These are phyloP conservation scores for Montipora sp. DNA, from an alignment of 64 coral and sea anemone genomes.

Conservation along the genomic window DNA sequence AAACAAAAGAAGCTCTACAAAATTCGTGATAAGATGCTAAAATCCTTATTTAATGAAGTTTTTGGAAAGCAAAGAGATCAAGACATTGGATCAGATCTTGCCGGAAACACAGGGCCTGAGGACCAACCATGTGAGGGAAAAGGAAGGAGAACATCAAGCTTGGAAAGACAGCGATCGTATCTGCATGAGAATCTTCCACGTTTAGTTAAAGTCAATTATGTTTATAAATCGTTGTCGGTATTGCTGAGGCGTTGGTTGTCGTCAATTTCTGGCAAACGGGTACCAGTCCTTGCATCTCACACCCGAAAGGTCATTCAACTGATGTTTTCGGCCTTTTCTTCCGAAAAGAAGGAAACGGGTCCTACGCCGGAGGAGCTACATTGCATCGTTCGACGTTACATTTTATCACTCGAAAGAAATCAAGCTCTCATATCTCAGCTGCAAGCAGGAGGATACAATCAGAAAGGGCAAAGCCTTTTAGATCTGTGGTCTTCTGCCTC, in stretches of 20 bases:
- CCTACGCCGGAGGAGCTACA: background rate
- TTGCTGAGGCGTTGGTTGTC: conserved; percentile 2
- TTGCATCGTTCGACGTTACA: background rate
- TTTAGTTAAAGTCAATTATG: background rate
- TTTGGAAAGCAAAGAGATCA: background rate
- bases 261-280: background rate
- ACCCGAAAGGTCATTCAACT: background rate
- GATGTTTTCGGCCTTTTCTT: background rate
- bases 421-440: conserved; percentile 46
- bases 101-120: background rate
- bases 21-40: background rate
- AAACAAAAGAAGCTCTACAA: conserved; percentile 14
- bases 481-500: background rate
- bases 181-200: conserved; percentile 22
- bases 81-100: background rate
- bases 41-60: conserved; percentile 24
- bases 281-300: background rate
- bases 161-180: background rate
- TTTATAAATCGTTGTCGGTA: background rate
- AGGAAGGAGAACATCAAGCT: background rate
- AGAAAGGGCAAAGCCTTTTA: background rate
- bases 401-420: conserved; percentile 36
- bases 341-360: background rate
- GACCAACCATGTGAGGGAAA: background rate
- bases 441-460: conserved; percentile 62